phyloP scores from a whole-genome alignment of 1,140 invertebrate species.

The Drosophila jambulina region DNA sequence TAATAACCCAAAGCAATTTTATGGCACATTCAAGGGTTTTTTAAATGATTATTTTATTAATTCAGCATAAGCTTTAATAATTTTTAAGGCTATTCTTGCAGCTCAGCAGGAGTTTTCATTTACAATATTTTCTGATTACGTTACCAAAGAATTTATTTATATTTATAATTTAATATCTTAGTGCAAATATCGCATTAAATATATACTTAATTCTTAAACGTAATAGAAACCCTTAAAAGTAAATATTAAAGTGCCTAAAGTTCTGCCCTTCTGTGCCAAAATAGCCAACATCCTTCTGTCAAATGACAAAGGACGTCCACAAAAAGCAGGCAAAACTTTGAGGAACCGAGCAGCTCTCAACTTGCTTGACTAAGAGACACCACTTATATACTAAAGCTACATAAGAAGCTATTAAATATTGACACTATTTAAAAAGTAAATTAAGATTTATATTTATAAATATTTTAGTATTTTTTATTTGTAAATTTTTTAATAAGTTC shows the following conservation, averaged over 20 bases:
- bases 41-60: no score
- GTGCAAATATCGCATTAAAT: neutral
- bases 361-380: neutral
- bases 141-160: no score
- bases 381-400: neutral
- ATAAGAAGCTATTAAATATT: neutral
- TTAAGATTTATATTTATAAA: no score
- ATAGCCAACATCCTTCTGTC: slow-evolving; percentile 1
- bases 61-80: no score
- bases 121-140: no score
- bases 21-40: no score
- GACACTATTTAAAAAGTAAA: neutral
- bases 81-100: no score
- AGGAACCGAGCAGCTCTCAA: neutral
- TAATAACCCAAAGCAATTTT: no score
- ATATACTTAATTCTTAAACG: neutral
- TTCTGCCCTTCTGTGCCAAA: slow-evolving; percentile 7
- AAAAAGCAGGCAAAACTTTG: neutral
- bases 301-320: slow-evolving; percentile 22
- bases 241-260: slow-evolving; percentile 11
- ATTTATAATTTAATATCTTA: neutral
- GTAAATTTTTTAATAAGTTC: no score
- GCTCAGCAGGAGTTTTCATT: no score
- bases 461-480: no score
- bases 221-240: slow-evolving; percentile 1